Evolutionary conservation across 1,140 invertebrate species (phyloP).

Genomic region (Cyphomyrmex costatus): DNA sequence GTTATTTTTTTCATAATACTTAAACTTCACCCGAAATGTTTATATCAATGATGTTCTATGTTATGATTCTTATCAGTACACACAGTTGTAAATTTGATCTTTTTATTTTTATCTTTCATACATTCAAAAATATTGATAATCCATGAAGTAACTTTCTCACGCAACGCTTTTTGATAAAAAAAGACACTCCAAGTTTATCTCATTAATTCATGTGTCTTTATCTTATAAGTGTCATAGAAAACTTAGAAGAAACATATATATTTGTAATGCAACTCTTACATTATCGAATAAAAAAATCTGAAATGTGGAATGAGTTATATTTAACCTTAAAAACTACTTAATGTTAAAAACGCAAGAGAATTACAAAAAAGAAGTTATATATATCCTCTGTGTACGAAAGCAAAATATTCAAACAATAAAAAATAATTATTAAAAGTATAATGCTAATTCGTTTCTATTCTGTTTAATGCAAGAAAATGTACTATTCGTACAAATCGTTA

Average conservation of each 20-base stretch:
- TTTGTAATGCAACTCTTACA: background rate
- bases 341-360: constrained; percentile 2
- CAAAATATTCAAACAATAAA: constrained; percentile 18
- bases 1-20: constrained; percentile 33
- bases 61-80: constrained; percentile 21
- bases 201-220: constrained; percentile 15
- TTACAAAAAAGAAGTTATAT: background rate
- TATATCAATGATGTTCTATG: constrained; percentile 31
- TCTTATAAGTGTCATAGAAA: background rate
- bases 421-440: background rate
- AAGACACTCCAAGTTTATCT: background rate
- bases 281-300: background rate
- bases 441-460: background rate
- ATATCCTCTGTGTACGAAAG: background rate
- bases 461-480: constrained; percentile 77
- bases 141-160: background rate
- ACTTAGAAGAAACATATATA: background rate
- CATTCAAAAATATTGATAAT: constrained; percentile 9
- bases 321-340: constrained; percentile 43
- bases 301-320: constrained; percentile 28
- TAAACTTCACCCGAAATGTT: background rate
- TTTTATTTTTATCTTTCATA: constrained; percentile 17
- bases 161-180: background rate
- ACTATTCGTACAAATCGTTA: constrained; percentile 58
- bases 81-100: constrained; percentile 15